phyloP scores from a whole-genome alignment of 1,140 invertebrate genomes.

The Ceratosolen fusciceps region DNA sequence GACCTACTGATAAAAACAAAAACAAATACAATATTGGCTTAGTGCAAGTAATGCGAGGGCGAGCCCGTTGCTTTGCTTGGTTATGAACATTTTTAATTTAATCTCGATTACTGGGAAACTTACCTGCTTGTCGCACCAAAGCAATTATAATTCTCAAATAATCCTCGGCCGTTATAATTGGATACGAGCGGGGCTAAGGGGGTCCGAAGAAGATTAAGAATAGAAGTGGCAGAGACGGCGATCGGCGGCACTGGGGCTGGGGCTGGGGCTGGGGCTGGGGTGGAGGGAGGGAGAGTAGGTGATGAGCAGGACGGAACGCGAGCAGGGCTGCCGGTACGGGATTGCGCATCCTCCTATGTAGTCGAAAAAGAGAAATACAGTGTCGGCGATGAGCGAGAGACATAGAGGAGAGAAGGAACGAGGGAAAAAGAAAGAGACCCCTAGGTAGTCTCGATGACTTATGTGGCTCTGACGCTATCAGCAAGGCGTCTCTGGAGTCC shows the following conservation, averaged over 20 bases:
- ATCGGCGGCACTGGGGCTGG: too few relatives aligned
- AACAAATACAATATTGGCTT: too few relatives aligned
- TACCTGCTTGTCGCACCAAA: slow-evolving; percentile 36
- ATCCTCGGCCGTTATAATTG: slow-evolving; percentile 68
- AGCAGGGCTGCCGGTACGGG: slow-evolving; percentile 45
- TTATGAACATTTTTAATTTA: not conserved
- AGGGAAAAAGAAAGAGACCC: slow-evolving; percentile 53
- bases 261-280: too few relatives aligned
- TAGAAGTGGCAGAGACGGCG: slow-evolving; percentile 54
- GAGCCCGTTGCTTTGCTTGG: not conserved
- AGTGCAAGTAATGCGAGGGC: too few relatives aligned
- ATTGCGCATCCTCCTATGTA: slow-evolving; percentile 10
- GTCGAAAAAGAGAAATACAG: slow-evolving; percentile 46
- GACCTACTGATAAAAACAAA: not conserved
- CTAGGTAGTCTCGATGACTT: slow-evolving; percentile 71
- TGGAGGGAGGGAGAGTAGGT: slow-evolving; percentile 42
- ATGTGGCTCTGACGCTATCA: slow-evolving; percentile 73
- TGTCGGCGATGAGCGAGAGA: slow-evolving; percentile 27
- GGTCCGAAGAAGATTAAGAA: slow-evolving; percentile 71
- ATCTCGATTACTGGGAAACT: not conserved
- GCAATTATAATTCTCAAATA: slow-evolving; percentile 68
- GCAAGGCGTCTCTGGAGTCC: slow-evolving; percentile 70
- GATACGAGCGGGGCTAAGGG: slow-evolving; percentile 66
- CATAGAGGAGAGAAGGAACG: slow-evolving; percentile 40
- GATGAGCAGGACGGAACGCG: slow-evolving; percentile 48